Evolutionary conservation across 2,888 invertebrate genomes (phyloP), one percentile per base, ranked within the genome.

Genomic region (Lithophane leautieri): DNA sequence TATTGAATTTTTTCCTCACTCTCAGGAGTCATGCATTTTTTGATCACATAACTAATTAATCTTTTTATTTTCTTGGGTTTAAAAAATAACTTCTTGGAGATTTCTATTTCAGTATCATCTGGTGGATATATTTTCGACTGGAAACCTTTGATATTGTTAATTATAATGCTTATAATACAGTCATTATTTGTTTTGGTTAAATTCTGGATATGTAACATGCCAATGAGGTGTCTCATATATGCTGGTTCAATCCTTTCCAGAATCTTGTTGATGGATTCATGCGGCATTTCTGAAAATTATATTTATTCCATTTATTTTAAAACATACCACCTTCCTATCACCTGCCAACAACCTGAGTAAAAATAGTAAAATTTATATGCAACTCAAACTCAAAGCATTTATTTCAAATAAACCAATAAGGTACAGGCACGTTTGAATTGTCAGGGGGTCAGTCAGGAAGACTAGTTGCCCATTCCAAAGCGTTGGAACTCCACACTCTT

Each of bases 171-270:
- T 28, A 94, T 88, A 28, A 94, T 89, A 81, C 94, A 91, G 11
- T 88, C 85, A 79, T 94, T 92, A 50, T 91, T 73, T 54, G 89
- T 89, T 16, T 82, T 70, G 0, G 94, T 84, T 69, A 94, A 67
- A n/a, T 85, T 87, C 75, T 93, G 89, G 25, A 93, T 58, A 79
- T 94, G 92, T 54, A 90, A 54, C 56, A 87, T 82, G 44, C 94
- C 94, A 62, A 96, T 84, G 4, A 93, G 81, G 71, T 93, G 89
- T 82, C 88, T 92, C 94, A 96, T 94, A 80, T 90, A 95, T 60
- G 91, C 84, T 73, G 96, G 96, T 86, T 95, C 90, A 75, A 96
- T 93, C 75, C 85, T 91, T 85, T 94, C 92, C 60, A 96, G 79
- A 85, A 95, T 91, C 65, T 88, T 93, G 56, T 90, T 82, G 56